A percentile compares a stretch with the other conserved stretches of the same genome.
Conservation (phyloP, 2,888 invertebrate species). For the Labia minor region DNA sequence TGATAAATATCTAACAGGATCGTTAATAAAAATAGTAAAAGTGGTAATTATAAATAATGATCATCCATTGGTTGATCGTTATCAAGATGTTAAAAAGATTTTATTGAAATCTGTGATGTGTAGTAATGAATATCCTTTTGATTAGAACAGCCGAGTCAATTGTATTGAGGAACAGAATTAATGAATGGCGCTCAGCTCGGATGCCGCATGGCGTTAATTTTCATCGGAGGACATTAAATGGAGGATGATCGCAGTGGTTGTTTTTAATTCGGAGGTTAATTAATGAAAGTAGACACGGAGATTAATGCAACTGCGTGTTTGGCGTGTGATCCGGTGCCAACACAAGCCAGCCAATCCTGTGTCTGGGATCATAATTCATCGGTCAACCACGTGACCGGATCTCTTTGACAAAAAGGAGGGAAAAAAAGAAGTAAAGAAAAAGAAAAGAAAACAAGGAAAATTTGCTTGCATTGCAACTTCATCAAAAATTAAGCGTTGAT, state of each 20-base stretch:
- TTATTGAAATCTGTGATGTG: neutral
- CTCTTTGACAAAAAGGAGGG: too few relatives aligned
- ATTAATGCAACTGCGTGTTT: neutral
- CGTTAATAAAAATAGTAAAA: too few relatives aligned
- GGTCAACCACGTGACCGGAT: too few relatives aligned
- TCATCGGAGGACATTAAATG: neutral
- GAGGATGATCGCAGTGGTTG: neutral
- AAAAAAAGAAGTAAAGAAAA: too few relatives aligned
- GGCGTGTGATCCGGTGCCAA: slow-evolving; percentile 4
- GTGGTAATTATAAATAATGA: slow-evolving; percentile 1
- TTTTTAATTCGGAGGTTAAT: slow-evolving; percentile 1
- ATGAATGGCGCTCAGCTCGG: neutral
- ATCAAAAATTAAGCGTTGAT: neutral
- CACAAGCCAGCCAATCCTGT: neutral
- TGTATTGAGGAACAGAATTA: neutral
- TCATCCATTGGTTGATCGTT: too few relatives aligned
- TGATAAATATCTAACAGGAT: too few relatives aligned
- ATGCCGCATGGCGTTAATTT: slow-evolving; percentile 7
- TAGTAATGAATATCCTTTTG: slow-evolving; percentile 1
- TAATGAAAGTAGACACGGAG: slow-evolving; percentile 1
- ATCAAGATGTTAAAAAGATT: neutral
- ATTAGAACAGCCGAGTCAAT: slow-evolving; percentile 1
- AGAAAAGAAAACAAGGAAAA: too few relatives aligned
- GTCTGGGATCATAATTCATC: too few relatives aligned
- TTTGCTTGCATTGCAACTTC: neutral